These are phyloP conservation scores for Mythimna albipuncta DNA, from an alignment of 2,888 invertebrate species.

Conservation along the genomic window DNA sequence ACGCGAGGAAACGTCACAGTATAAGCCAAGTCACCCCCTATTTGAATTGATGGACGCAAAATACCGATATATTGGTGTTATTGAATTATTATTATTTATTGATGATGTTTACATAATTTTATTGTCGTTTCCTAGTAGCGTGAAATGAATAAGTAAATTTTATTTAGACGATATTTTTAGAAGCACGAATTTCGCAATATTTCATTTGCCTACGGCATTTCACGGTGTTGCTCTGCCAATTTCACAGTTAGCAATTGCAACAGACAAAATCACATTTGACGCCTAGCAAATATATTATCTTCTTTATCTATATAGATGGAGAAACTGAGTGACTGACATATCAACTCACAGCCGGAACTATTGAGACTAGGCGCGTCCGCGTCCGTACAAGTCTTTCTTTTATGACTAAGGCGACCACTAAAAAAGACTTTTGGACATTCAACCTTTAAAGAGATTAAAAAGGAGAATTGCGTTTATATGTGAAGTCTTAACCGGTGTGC, in stretches of 20 bases:
- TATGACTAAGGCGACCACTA: no score
- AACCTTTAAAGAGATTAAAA: no score
- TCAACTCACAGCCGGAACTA: no score
- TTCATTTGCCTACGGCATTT: neutral
- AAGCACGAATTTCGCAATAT: neutral
- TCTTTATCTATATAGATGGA: no score
- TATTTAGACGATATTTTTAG: conserved; percentile 11
- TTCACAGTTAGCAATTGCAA: conserved; percentile 8
- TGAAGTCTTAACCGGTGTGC: no score
- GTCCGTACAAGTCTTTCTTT: no score
- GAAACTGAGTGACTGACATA: no score
- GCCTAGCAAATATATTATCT: conserved; percentile 15
- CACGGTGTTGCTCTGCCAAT: neutral
- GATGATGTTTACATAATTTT: conserved; percentile 46
- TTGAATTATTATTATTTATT: conserved; percentile 70
- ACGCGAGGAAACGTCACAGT: conserved; percentile 72
- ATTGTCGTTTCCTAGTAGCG: conserved; percentile 1
- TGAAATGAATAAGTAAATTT: conserved; percentile 17
- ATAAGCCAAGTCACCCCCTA: conserved; percentile 77
- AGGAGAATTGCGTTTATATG: no score
- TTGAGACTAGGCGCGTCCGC: no score
- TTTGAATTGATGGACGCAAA: conserved; percentile 78
- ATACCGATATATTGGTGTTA: conserved; percentile 81
- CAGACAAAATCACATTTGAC: conserved; percentile 2
- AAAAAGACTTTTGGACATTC: no score